Evolutionary conservation across 2,797 vertebrate genomes (phyloP).

Genomic region (Lemur catta): DNA sequence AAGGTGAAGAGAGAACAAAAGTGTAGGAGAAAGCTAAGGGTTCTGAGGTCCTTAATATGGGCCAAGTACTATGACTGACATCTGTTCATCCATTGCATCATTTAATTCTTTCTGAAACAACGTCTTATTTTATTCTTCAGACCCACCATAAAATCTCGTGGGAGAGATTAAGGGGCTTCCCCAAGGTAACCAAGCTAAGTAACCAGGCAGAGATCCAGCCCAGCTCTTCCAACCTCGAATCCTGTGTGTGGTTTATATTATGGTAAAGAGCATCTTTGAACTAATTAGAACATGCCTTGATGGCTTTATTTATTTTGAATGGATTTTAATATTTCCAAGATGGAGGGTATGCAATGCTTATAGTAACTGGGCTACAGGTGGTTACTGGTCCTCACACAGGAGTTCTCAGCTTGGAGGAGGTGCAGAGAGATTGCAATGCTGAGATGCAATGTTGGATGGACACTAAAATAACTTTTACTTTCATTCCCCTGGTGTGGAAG

Average conservation of each 20-base stretch:
- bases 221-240: neutral
- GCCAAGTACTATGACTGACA: too few species aligned
- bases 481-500: conserved; percentile 78
- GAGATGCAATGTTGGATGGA: conserved; percentile 78
- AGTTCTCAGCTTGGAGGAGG: neutral
- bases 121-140: neutral
- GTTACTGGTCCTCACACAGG: neutral
- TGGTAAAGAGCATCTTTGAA: neutral
- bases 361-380: neutral
- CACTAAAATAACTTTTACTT: conserved; percentile 83
- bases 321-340: neutral
- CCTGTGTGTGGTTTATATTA: neutral
- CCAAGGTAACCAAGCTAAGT: neutral
- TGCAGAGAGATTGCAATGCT: conserved; percentile 55
- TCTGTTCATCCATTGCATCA: neutral
- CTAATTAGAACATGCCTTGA: neutral
- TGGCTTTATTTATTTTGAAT: neutral
- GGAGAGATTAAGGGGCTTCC: neutral
- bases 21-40: neutral
- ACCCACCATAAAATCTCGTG: neutral
- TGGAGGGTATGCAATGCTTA: neutral
- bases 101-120: neutral
- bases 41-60: neutral
- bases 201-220: neutral
- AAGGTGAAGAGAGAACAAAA: neutral